These are phyloP conservation scores for Macropus fuliginosus DNA, from an alignment of 2,797 vertebrate genomes.

Conservation along the genomic window DNA sequence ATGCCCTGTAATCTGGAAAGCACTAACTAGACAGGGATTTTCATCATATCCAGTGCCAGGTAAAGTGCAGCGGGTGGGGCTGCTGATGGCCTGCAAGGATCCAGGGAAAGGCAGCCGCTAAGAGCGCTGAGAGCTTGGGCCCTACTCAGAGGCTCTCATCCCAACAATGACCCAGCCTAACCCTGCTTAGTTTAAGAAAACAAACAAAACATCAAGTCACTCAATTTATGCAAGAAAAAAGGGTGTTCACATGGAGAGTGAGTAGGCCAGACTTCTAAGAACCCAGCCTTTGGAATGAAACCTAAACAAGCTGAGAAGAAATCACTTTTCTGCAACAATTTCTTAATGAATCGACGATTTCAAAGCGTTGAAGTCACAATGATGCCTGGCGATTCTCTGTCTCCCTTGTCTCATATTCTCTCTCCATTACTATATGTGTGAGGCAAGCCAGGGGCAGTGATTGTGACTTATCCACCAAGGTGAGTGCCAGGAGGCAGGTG, in stretches of 20 bases:
- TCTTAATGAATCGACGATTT: not conserved
- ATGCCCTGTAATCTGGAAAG: not conserved
- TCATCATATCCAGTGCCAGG: not conserved
- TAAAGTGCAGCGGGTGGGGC: not conserved
- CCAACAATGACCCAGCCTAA: not conserved
- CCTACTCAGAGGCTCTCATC: not conserved
- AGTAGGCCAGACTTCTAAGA: conserved; percentile 36
- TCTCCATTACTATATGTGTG: not conserved
- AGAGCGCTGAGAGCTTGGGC: not conserved
- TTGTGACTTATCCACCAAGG: not conserved
- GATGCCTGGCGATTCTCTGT: no score
- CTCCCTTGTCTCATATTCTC: not conserved
- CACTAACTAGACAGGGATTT: not conserved
- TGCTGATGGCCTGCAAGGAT: not conserved
- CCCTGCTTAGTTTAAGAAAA: not conserved
- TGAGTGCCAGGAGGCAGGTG: not conserved
- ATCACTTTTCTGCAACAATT: conserved; percentile 45
- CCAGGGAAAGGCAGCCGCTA: not conserved
- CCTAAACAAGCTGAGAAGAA: conserved; percentile 40
- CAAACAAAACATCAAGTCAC: conserved; percentile 13
- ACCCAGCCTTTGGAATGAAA: conserved; percentile 44
- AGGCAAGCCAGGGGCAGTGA: not conserved
- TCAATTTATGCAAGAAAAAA: conserved; percentile 53
- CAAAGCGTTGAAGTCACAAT: conserved; percentile 6
- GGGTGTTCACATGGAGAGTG: conserved; percentile 32